phyloP scores from a whole-genome alignment of 2,797 vertebrate genomes.

The Cirrhinus mrigala region DNA sequence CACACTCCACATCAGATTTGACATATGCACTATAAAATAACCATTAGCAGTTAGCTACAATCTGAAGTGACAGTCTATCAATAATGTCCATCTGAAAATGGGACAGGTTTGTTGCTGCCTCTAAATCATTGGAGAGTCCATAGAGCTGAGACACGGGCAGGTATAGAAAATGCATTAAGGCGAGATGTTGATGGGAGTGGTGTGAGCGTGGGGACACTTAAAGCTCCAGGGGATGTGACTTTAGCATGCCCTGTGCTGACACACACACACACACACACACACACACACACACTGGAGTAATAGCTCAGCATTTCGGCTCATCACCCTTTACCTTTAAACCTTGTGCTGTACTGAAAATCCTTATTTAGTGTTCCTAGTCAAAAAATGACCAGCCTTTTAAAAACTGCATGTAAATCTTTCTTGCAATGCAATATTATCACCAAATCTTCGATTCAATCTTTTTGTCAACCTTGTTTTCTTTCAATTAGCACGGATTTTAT shows the following conservation, averaged over 20 bases:
- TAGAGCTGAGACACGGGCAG: slow-evolving; percentile 75
- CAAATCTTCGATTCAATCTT: not conserved
- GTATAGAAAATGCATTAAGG: slow-evolving; percentile 80
- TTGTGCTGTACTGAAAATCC: not conserved
- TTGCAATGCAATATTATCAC: not conserved
- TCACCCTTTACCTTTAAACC: slow-evolving; percentile 43
- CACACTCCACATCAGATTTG: slow-evolving; percentile 75
- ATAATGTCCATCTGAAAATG: slow-evolving; percentile 84
- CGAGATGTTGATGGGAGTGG: slow-evolving; percentile 74
- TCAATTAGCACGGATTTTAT: not conserved
- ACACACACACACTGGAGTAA: slow-evolving; percentile 26
- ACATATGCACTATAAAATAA: slow-evolving; percentile 85
- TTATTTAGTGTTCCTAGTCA: not conserved
- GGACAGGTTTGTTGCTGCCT: slow-evolving; percentile 87
- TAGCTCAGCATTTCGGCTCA: slow-evolving; percentile 48
- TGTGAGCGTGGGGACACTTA: slow-evolving; percentile 70
- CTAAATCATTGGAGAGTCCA: slow-evolving; percentile 82
- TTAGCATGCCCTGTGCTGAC: slow-evolving; percentile 50
- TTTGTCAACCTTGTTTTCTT: not conserved
- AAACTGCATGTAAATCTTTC: not conserved
- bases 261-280: slow-evolving; percentile 36
- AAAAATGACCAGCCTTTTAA: not conserved
- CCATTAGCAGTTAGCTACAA: slow-evolving; percentile 83
- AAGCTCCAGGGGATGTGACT: slow-evolving; percentile 69
- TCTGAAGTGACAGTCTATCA: slow-evolving; percentile 86